Conservation (phyloP, 2,797 vertebrate species). For the Percopsis omiscomaycus region DNA sequence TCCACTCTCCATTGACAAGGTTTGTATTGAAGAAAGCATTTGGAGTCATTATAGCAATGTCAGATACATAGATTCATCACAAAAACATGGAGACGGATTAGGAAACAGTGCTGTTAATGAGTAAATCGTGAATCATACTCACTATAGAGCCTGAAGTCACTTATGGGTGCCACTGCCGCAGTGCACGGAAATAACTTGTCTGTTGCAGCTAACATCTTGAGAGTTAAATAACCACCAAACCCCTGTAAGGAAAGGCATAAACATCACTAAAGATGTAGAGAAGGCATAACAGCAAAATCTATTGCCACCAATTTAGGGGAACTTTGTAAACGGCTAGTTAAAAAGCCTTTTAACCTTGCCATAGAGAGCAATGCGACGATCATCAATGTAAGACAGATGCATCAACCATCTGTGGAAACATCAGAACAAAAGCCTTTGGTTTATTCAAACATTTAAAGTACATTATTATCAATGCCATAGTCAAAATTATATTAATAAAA, state of each 20-base stretch:
- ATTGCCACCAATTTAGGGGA: neutral
- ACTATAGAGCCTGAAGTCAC: constrained; percentile 84
- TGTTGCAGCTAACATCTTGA: constrained; percentile 80
- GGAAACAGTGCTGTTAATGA: no score
- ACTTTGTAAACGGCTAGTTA: neutral
- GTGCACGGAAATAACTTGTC: constrained; percentile 80
- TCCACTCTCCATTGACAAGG: no score
- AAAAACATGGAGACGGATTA: no score
- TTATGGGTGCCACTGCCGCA: constrained; percentile 78
- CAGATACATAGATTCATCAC: no score
- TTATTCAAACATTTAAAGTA: constrained; percentile 1
- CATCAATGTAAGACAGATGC: constrained; percentile 81
- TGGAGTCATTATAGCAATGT: no score
- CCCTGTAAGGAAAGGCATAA: constrained; percentile 62
- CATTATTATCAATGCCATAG: neutral
- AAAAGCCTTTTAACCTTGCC: constrained; percentile 75
- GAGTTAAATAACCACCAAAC: constrained; percentile 82
- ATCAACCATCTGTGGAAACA: constrained; percentile 75
- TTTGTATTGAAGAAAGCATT: no score
- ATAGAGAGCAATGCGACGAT: constrained; percentile 78
- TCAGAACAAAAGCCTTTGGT: constrained; percentile 7
- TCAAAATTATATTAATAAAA: constrained; percentile 4
- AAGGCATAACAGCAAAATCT: no score
- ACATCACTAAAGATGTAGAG: neutral
- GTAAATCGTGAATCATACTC: constrained; percentile 45